These are phyloP conservation scores for Diprion similis DNA, from an alignment of 1,140 invertebrate genomes.

Conservation along the genomic window DNA sequence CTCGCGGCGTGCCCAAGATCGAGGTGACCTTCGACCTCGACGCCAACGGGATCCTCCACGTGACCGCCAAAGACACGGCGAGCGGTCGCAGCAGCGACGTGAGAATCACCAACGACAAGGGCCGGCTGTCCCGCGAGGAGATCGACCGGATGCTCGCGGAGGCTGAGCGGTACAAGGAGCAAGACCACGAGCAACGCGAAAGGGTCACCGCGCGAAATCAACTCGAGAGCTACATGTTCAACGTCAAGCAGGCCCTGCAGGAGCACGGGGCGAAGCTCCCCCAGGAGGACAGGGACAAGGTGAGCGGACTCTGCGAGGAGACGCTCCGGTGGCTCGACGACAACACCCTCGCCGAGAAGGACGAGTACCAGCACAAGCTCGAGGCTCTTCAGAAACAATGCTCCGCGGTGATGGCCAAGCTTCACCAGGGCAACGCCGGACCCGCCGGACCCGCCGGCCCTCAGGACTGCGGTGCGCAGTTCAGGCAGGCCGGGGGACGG, in stretches of 20 bases:
- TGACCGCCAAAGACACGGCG: conserved; percentile 67
- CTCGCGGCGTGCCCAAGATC: conserved; percentile 66
- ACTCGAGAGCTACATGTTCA: conserved; percentile 74
- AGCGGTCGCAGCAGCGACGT: conserved; percentile 76
- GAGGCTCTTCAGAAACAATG: conserved; percentile 60
- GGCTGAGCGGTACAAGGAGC: conserved; percentile 66
- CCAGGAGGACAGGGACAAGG: conserved; percentile 41
- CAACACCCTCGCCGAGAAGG: conserved; percentile 61
- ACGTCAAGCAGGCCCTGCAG: conserved; percentile 64
- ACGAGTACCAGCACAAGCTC: conserved; percentile 53
- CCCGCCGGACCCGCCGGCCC: conserved; percentile 13
- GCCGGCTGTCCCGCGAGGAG: conserved; percentile 77
- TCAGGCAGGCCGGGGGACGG: conserved; percentile 12
- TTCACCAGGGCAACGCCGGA: conserved; percentile 48
- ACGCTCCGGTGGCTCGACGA: conserved; percentile 60
- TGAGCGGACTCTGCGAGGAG: conserved; percentile 50
- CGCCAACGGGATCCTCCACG: conserved; percentile 69
- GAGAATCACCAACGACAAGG: conserved; percentile 82
- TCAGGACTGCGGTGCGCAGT: conserved; percentile 9
- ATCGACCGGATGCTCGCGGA: conserved; percentile 79
- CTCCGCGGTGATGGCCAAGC: conserved; percentile 61
- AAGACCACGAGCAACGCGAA: conserved; percentile 73
- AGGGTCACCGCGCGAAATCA: conserved; percentile 62
- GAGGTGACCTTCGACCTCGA: conserved; percentile 68
- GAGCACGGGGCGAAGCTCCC: conserved; percentile 51